A percentile compares a stretch with the other conserved stretches of the same genome.
These are phyloP conservation scores for Otocyon megalotis DNA, from an alignment of 2,113 vertebrate species.

Conservation along the genomic window DNA sequence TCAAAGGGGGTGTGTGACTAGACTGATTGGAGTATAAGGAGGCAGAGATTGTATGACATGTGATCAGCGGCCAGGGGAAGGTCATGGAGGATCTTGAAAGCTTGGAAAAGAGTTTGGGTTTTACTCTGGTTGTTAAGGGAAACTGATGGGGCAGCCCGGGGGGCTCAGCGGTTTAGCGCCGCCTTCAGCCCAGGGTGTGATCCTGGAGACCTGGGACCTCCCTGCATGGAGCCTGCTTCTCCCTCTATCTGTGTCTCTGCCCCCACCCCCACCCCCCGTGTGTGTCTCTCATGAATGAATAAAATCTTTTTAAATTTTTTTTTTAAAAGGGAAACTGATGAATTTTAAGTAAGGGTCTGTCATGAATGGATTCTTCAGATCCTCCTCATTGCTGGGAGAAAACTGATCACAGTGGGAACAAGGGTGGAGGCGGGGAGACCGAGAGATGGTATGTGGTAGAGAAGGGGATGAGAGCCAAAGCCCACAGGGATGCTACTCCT, in stretches of 20 bases:
- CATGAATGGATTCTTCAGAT: background rate
- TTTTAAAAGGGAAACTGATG: no score
- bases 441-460: background rate
- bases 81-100: background rate
- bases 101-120: background rate
- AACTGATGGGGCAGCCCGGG: background rate
- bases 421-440: background rate
- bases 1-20: no score
- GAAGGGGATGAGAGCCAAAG: background rate
- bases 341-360: background rate
- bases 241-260: no score
- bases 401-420: no score
- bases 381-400: background rate
- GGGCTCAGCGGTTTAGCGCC: no score
- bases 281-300: no score
- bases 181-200: no score
- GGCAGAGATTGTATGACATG: background rate
- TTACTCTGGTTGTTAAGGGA: background rate
- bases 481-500: background rate
- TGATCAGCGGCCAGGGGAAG: background rate
- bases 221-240: no score
- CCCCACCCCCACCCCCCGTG: no score
- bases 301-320: no score
- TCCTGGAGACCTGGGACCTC: no score
- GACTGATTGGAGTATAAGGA: no score